These are phyloP conservation scores for Mastomys natalensis DNA, from an alignment of 2,113 vertebrate species.

Conservation along the genomic window DNA sequence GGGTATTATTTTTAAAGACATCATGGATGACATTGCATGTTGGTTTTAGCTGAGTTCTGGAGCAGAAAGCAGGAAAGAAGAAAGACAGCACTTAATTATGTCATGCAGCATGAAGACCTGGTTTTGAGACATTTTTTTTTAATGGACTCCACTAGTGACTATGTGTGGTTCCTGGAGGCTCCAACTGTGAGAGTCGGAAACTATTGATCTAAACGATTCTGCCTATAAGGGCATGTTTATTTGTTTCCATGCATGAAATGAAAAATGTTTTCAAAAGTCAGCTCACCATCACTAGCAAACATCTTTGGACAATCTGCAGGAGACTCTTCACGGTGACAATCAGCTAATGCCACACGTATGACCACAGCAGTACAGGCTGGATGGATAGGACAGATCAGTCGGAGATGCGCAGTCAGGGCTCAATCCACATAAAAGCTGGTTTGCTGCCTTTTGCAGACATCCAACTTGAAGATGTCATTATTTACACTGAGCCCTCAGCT, in stretches of 20 bases:
- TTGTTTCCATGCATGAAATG: neutral
- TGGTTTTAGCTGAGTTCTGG: slow-evolving; percentile 80
- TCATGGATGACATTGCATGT: slow-evolving; percentile 79
- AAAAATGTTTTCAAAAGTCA: slow-evolving; percentile 39
- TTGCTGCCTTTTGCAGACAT: neutral
- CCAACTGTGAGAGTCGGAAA: neutral
- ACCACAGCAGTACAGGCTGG: neutral
- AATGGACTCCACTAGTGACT: neutral
- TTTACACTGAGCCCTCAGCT: neutral
- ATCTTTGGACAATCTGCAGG: neutral
- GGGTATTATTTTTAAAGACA: slow-evolving; percentile 66
- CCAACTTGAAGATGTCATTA: neutral
- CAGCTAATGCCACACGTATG: too few species aligned
- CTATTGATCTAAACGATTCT: neutral
- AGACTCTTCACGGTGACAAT: neutral
- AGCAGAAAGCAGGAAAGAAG: slow-evolving; percentile 79
- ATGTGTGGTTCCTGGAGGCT: neutral
- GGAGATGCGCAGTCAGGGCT: neutral
- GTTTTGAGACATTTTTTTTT: neutral
- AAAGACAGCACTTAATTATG: slow-evolving; percentile 72
- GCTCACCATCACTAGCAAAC: neutral
- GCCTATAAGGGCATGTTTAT: neutral
- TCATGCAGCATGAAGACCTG: slow-evolving; percentile 53
- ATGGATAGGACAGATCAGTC: neutral
- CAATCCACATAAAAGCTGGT: neutral